A percentile compares a stretch with the other conserved stretches of the same genome.
Evolutionary conservation across 2,797 vertebrate genomes (phyloP).

Genomic region (Arrhamphus sclerolepis): DNA sequence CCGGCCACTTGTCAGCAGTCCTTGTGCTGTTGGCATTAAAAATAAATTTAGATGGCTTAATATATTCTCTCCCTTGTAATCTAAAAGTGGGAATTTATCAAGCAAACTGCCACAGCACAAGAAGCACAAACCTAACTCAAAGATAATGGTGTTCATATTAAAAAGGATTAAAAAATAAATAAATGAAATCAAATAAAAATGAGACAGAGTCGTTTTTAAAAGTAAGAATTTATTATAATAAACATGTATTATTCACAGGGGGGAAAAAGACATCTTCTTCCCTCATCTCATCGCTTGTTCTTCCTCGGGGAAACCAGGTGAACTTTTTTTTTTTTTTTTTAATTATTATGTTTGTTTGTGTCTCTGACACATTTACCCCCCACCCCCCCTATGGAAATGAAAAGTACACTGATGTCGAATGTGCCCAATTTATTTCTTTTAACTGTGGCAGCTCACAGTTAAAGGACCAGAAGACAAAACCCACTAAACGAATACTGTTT

Average conservation of each 20-base stretch:
- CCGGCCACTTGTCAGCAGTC: neutral
- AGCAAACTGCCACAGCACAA: no score
- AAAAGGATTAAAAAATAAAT: no score
- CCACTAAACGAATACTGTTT: neutral
- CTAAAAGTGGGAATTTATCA: no score
- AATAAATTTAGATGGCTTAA: neutral
- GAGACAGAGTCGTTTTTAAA: slow-evolving; percentile 64
- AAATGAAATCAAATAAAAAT: slow-evolving; percentile 34
- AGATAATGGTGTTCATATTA: neutral
- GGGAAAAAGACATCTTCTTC: slow-evolving; percentile 38
- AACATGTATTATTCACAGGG: slow-evolving; percentile 56
- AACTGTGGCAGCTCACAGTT: no score
- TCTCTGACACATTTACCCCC: no score
- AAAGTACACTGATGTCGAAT: no score
- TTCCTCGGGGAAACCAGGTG: neutral
- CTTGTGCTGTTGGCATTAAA: neutral
- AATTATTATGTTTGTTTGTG: no score
- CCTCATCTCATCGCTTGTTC: slow-evolving; percentile 1
- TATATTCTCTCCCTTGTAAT: neutral
- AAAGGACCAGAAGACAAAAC: no score
- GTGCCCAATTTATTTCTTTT: no score
- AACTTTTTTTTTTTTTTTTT: neutral
- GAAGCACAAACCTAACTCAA: neutral
- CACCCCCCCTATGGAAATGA: no score
- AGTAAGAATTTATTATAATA: slow-evolving; percentile 78